phyloP scores from a whole-genome alignment of 2,888 invertebrate genomes.

The Melanchra persicariae region DNA sequence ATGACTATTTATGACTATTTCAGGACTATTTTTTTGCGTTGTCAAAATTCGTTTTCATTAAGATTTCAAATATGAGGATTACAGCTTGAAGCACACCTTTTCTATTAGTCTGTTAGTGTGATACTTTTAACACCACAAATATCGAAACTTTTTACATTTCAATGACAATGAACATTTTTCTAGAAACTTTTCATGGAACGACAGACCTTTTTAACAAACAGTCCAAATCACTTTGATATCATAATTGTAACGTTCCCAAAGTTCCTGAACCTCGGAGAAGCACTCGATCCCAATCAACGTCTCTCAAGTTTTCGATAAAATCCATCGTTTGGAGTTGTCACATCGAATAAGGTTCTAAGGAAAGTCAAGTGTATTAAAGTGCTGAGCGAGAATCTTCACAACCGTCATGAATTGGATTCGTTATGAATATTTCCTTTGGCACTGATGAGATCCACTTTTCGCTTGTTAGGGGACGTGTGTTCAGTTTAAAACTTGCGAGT shows the following conservation, averaged over 20 bases:
- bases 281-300: constrained; percentile 67
- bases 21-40: too few relatives aligned
- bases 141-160: constrained; percentile 16
- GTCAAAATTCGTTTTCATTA: too few relatives aligned
- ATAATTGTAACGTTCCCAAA: constrained; percentile 61
- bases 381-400: constrained; percentile 57
- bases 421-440: constrained; percentile 63
- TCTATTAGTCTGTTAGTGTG: too few relatives aligned
- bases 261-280: constrained; percentile 56
- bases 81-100: too few relatives aligned
- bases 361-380: constrained; percentile 65
- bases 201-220: constrained; percentile 45
- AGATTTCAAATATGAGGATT: too few relatives aligned
- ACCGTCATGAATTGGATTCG: constrained; percentile 65
- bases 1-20: too few relatives aligned
- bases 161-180: constrained; percentile 30
- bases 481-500: constrained; percentile 38
- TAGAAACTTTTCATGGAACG: constrained; percentile 29
- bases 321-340: constrained; percentile 62
- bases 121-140: constrained; percentile 2
- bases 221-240: constrained; percentile 58
- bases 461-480: constrained; percentile 57
- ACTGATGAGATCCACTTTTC: constrained; percentile 64
- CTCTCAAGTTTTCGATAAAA: constrained; percentile 61
- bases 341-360: constrained; percentile 53